Base-by-base conservation (phyloP, 1,140 invertebrate genomes). In the Drosophila ogumai region DNA sequence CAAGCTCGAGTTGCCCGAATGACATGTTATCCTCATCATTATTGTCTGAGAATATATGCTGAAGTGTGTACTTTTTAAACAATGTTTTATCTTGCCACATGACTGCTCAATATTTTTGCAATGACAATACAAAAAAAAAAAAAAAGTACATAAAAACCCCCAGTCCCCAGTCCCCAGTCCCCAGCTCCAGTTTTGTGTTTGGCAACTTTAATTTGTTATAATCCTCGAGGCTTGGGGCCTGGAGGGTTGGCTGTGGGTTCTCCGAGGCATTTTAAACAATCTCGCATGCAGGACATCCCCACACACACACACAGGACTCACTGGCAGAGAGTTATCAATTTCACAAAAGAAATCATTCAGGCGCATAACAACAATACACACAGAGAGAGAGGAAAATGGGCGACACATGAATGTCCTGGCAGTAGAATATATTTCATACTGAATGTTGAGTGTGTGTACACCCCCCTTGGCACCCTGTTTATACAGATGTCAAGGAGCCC, bases 151-250 rank as follows among this genome's bases (percentile, higher is more conserved):
- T 41, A 50, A 57, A 50, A 43, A 4, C 58, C 50, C 75, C 71
- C 66, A 41, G 9, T n/a, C 22, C 63, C 22, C 22, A 25, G 22
- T 25, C 22, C 6, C 0, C 25, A 28, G 25, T 28, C 6, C 6
- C 25, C 25, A 28, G 25, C 25, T 5, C 25, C 25, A 28, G 61
- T 79, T 72, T 46, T 66, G 54, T 43, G 57, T 43, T 58, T 69
- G 67, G 77, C 52, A 87, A 80, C 76, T 87, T 84, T 87, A 88
- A 87, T 87, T 87, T 88, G 80, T 80, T 66, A 77, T 82, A 88
- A 84, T 76, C 72, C 54, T 31, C 46, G 52, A 38, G 40, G 49
- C 66, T 77, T 13, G 32, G 36, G 34, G 63, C 68, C 38, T 54
- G 22, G 19, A 40, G 61, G 28, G 17, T 22, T 25, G 44, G 44